Evolutionary conservation across 2,113 vertebrate genomes (phyloP).

Genomic region (Nothobranchius kuhntae): DNA sequence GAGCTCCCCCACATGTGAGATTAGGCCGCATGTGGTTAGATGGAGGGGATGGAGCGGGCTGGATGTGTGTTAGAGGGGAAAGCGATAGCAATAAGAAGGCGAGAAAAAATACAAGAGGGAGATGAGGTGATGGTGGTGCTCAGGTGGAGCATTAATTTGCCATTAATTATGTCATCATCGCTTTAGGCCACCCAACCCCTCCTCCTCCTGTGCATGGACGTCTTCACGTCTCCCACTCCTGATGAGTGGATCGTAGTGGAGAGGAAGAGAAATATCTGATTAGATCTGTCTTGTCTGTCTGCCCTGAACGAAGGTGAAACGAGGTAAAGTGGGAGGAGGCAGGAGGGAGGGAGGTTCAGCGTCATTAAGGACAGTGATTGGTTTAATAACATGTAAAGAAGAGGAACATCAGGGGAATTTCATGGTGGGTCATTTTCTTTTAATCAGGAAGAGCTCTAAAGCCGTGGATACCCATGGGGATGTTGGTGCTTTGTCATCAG

Average conservation of each 20-base stretch:
- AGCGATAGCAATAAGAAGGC: constrained; percentile 42
- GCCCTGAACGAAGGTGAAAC: constrained; percentile 57
- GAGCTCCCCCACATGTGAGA: constrained; percentile 68
- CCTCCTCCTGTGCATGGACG: constrained; percentile 13
- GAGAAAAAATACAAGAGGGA: constrained; percentile 53
- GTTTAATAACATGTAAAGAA: constrained; percentile 57
- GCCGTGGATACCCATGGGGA: constrained; percentile 23
- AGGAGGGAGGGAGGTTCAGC: constrained; percentile 32
- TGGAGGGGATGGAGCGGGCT: constrained; percentile 16
- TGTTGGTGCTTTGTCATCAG: constrained; percentile 44
- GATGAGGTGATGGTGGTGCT: constrained; percentile 53
- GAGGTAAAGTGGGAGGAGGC: constrained; percentile 47
- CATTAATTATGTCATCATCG: constrained; percentile 75
- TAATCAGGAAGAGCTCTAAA: constrained; percentile 51
- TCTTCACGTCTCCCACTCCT: constrained; percentile 50
- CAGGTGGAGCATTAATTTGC: constrained; percentile 72
- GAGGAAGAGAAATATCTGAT: constrained; percentile 67
- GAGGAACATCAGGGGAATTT: constrained; percentile 51
- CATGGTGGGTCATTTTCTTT: constrained; percentile 62
- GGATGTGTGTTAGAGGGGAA: constrained; percentile 34
- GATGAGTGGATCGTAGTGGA: constrained; percentile 61
- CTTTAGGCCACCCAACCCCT: constrained; percentile 37
- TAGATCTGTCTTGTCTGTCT: constrained; percentile 66
- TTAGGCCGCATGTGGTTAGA: constrained; percentile 55
- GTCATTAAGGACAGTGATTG: constrained; percentile 67